Conservation (phyloP, 2,797 vertebrate genomes). For the Mergus octosetaceus region DNA sequence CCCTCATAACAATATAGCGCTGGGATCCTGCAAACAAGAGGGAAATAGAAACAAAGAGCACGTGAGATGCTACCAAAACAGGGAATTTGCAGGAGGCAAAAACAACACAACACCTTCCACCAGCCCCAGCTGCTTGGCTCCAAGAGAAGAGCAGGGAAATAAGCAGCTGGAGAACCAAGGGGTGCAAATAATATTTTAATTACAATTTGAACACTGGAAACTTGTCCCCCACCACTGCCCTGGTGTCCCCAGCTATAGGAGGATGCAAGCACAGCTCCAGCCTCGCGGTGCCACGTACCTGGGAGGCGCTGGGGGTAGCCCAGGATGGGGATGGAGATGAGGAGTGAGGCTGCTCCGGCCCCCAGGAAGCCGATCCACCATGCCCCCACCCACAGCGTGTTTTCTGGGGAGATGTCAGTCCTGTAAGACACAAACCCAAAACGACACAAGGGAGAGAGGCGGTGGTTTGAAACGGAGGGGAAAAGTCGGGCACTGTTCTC, state of each 20-base stretch:
- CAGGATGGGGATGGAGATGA: constrained; percentile 89
- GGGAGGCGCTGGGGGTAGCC: constrained; percentile 92
- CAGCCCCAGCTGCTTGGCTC: background rate
- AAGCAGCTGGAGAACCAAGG: background rate
- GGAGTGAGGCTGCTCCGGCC: constrained; percentile 84
- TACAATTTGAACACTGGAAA: background rate
- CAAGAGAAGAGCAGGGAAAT: background rate
- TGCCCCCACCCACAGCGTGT: constrained; percentile 92
- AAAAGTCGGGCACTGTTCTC: accelerated
- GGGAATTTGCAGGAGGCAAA: background rate
- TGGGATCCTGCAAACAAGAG: constrained; percentile 82
- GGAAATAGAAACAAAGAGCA: accelerated
- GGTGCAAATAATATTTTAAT: background rate
- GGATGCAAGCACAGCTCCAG: background rate
- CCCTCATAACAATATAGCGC: constrained; percentile 83
- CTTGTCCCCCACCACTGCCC: background rate
- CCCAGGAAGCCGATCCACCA: constrained; percentile 97
- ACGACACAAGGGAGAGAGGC: background rate
- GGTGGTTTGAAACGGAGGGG: accelerated
- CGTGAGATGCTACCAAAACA: accelerated
- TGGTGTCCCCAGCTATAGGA: accelerated
- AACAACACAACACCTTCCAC: accelerated
- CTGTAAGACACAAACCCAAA: constrained; percentile 64
- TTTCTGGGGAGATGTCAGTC: constrained; percentile 85
- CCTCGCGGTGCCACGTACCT: constrained; percentile 72